phyloP scores from a whole-genome alignment of 2,888 invertebrate genomes.

The Campoplex nolae region DNA sequence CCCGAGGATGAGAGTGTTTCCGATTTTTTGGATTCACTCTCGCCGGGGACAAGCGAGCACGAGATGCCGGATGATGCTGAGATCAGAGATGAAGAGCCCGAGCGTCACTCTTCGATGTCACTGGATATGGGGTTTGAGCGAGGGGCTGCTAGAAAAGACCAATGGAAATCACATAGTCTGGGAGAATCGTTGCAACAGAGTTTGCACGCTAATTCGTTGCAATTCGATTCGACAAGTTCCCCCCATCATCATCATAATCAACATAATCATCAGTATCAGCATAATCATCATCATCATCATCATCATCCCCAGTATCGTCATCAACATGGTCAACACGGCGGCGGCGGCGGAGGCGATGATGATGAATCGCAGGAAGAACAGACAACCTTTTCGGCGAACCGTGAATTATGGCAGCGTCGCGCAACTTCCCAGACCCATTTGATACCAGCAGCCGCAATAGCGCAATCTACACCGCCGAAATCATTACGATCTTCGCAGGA shows the following conservation, averaged over 20 bases:
- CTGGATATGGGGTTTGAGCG: conserved; percentile 72
- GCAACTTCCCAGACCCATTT: conserved; percentile 86
- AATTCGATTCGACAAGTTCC: conserved; percentile 59
- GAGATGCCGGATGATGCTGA: conserved; percentile 59
- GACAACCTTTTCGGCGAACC: conserved; percentile 85
- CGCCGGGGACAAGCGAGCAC: conserved; percentile 68
- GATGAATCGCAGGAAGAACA: conserved; percentile 74
- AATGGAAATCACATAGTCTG: conserved; percentile 86
- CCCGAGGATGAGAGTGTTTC: conserved; percentile 74
- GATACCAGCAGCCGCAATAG: conserved; percentile 73
- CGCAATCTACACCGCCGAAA: conserved; percentile 81
- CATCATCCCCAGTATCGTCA: conserved; percentile 18
- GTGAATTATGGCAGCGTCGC: conserved; percentile 88
- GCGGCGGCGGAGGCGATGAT: neutral
- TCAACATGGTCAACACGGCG: conserved; percentile 20
- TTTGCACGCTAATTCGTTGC: conserved; percentile 67
- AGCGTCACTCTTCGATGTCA: conserved; percentile 66
- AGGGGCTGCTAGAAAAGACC: conserved; percentile 77
- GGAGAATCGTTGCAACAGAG: conserved; percentile 79
- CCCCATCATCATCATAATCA: conserved; percentile 6
- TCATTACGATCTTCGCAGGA: conserved; percentile 83
- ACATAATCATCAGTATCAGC: neutral
- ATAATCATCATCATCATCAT: conserved; percentile 14
- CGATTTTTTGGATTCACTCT: conserved; percentile 73
- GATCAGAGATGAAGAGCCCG: conserved; percentile 59